Evolutionary conservation across 2,888 invertebrate genomes (phyloP), one percentile per base, ranked within the genome.

Genomic region (Machimus atricapillus): DNA sequence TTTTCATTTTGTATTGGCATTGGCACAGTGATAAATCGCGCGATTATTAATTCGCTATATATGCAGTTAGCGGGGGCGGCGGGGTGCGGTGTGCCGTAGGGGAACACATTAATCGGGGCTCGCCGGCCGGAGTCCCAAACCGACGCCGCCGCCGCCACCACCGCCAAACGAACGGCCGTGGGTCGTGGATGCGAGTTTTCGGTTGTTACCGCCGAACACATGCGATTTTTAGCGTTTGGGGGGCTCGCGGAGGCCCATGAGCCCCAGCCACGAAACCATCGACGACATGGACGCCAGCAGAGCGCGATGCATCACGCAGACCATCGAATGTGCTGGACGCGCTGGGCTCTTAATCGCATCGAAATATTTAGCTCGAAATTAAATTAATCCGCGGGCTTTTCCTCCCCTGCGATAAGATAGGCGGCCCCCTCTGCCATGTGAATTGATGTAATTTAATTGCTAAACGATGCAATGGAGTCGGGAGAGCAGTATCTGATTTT

Each of bases 11-110:
- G 43, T 46, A 46, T 46, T 46, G 43, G 43, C 43, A 46, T 46
- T 82, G 82, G 82, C 82, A 82, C 34, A 58, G 82, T 82, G 58
- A 58, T 82, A 82, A 82, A 82, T 82, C 82, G 52, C 66, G 78
- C 82, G 58, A 58, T 58, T 58, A 58, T 58, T 58, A 82, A 82
- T 82, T 82, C 82, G 58, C 66, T 82, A 19, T 82, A 40, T 37
- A 82, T 82, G 82, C 82, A 82, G 82, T 66, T 82, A 58, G 66
- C 58, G 37, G 82, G 82, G 43, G 23, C 66, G 31, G 23, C 1
- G 66, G 4, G 43, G 43, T 2, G 31, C 58, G 82, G 82, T 34
- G 66, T 58, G 37, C 8, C n/a, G 56, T 82, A 37, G 82, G 82
- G 58, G 82, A 34, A 23, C 58, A 81, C 31, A 58, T 58, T 82